Conservation (phyloP, 2,797 vertebrate genomes). For the Petrocephalus sullivani region DNA sequence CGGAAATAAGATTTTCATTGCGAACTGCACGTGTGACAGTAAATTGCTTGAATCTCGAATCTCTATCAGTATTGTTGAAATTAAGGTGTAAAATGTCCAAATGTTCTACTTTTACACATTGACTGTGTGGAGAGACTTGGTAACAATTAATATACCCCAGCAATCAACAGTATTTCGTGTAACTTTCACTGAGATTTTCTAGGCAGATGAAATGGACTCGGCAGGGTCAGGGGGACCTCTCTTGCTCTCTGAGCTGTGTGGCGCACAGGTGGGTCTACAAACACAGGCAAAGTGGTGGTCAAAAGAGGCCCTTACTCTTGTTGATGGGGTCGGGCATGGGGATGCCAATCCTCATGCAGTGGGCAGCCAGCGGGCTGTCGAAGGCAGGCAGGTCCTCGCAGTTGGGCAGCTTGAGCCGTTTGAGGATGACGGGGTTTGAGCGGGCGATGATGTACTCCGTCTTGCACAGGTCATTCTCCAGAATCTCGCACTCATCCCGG, state of each 20-base stretch:
- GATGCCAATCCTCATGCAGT: slow-evolving; percentile 91
- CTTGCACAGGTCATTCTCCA: slow-evolving; percentile 94
- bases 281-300: background rate
- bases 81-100: background rate
- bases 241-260: background rate
- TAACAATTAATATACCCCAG: background rate
- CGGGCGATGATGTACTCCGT: slow-evolving; percentile 97
- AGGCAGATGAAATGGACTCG: background rate
- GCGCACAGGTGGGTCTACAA: background rate
- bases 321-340: slow-evolving; percentile 93
- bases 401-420: slow-evolving; percentile 91
- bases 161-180: background rate
- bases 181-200: background rate
- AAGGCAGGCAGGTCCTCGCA: slow-evolving; percentile 86
- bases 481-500: slow-evolving; percentile 93
- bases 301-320: slow-evolving; percentile 73
- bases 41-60: too few species aligned
- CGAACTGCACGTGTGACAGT: background rate
- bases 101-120: background rate
- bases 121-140: background rate
- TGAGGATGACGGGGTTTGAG: slow-evolving; percentile 91
- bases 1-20: background rate
- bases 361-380: slow-evolving; percentile 82
- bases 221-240: background rate
- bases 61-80: background rate